Evolutionary conservation across 2,113 vertebrate genomes (phyloP).

Genomic region (Brachypteracias leptosomus): DNA sequence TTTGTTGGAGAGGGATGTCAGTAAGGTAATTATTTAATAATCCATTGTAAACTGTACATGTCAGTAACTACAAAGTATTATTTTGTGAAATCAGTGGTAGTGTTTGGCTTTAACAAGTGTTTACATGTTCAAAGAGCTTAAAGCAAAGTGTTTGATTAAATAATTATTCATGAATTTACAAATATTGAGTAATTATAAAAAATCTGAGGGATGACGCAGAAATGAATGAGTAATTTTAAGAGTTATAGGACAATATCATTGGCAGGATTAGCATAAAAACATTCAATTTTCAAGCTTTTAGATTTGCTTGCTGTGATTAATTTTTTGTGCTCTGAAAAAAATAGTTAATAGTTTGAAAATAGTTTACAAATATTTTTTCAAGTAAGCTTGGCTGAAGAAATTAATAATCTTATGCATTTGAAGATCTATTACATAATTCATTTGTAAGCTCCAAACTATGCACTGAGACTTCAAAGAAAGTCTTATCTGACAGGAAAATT

Average conservation of each 20-base stretch:
- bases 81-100: not conserved
- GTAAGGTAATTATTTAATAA: not conserved
- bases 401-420: not conserved
- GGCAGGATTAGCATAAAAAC: not conserved
- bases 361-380: not conserved
- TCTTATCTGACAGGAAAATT: slow-evolving; percentile 19
- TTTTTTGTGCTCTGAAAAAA: not conserved
- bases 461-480: slow-evolving; percentile 3
- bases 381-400: not conserved
- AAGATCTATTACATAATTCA: slow-evolving; percentile 21
- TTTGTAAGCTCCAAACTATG: not conserved
- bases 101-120: not conserved
- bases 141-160: not conserved
- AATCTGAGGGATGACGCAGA: not conserved
- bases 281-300: not conserved
- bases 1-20: not conserved
- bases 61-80: not conserved
- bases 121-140: not conserved
- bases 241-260: not conserved
- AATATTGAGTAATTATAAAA: not conserved
- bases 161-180: slow-evolving; percentile 17
- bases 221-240: not conserved
- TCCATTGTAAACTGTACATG: not conserved
- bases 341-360: not conserved
- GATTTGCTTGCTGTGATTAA: not conserved